Percentiles rank a stretch among this genome's conserved stretches.
Evolutionary conservation across 2,113 vertebrate genomes (phyloP).

Genomic region (Silurus meridionalis): DNA sequence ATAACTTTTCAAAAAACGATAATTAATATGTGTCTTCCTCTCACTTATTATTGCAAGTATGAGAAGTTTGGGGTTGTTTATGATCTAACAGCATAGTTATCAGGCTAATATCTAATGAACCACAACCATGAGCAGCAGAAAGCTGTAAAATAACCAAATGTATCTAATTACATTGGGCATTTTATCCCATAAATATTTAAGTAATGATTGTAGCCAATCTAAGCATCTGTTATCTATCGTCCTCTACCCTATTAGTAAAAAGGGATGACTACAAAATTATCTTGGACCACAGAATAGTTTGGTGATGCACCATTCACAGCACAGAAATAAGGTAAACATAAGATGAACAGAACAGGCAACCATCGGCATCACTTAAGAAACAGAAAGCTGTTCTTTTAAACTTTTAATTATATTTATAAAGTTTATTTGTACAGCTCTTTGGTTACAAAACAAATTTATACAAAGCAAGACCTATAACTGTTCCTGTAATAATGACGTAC

Average conservation of each 20-base stretch:
- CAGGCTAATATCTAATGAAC: background rate
- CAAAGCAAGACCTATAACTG: background rate
- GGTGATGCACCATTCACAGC: background rate
- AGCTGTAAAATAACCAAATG: background rate
- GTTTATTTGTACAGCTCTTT: slow-evolving; percentile 2
- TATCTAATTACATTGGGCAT: background rate
- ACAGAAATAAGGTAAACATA: background rate
- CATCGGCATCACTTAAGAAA: background rate
- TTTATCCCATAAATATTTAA: background rate
- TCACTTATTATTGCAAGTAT: background rate
- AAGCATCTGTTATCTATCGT: background rate
- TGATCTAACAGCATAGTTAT: slow-evolving; percentile 19
- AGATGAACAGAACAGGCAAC: background rate
- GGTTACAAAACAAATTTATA: background rate
- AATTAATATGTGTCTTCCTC: slow-evolving; percentile 12
- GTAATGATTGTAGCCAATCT: background rate
- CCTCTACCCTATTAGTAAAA: background rate
- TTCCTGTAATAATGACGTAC: background rate
- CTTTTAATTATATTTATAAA: background rate
- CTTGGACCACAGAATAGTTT: background rate
- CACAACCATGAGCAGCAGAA: background rate
- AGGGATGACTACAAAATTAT: background rate
- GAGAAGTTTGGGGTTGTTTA: slow-evolving; percentile 10
- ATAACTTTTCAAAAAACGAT: background rate
- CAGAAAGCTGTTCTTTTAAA: background rate